phyloP scores from a whole-genome alignment of 2,888 invertebrate genomes.

The Dolichomitus sp. region DNA sequence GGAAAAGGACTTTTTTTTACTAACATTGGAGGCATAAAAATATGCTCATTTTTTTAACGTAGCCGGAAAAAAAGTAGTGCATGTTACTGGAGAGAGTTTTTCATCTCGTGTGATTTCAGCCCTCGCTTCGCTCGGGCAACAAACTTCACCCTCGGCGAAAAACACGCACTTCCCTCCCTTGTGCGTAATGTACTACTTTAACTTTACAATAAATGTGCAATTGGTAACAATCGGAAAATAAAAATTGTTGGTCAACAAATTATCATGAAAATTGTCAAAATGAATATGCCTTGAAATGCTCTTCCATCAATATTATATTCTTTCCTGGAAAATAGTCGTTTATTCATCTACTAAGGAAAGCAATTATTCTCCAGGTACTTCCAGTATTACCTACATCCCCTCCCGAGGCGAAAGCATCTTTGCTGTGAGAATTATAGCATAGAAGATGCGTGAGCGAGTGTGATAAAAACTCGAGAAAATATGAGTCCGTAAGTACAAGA shows the following conservation, averaged over 20 bases:
- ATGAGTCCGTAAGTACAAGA: conserved; percentile 2
- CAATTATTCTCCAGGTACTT: background rate
- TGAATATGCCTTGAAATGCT: background rate
- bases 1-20: too few relatives aligned
- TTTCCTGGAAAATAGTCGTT: background rate
- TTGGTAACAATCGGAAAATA: background rate
- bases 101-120: too few relatives aligned
- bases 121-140: too few relatives aligned
- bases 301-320: background rate
- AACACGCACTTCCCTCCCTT: too few relatives aligned
- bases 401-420: background rate
- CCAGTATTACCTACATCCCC: background rate
- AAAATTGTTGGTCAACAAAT: background rate
- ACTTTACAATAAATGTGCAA: background rate
- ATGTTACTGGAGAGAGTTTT: too few relatives aligned
- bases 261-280: background rate
- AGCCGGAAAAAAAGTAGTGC: too few relatives aligned
- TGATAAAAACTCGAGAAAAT: background rate
- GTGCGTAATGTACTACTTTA: too few relatives aligned
- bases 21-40: too few relatives aligned
- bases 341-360: background rate
- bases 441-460: background rate
- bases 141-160: too few relatives aligned
- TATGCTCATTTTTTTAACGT: too few relatives aligned
- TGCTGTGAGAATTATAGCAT: background rate